These are phyloP conservation scores for Artibeus lituratus DNA, from an alignment of 2,797 vertebrate species.

Conservation along the genomic window DNA sequence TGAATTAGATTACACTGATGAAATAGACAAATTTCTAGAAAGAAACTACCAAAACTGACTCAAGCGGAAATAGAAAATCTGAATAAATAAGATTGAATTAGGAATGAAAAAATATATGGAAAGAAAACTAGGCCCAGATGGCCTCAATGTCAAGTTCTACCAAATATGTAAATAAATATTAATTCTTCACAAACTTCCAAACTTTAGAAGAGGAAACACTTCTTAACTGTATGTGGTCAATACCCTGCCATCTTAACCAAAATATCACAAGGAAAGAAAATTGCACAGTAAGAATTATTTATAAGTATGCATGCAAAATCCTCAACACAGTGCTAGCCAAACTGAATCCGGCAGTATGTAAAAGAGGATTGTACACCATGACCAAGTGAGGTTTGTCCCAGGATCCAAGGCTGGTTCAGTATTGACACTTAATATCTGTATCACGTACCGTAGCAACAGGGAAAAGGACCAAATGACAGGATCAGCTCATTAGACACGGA, in stretches of 20 bases:
- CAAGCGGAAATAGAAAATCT: not conserved
- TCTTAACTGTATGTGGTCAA: not conserved
- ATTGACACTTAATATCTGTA: not conserved
- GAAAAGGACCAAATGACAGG: not conserved
- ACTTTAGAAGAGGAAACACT: not conserved
- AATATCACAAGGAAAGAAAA: not conserved
- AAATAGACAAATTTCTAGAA: not conserved
- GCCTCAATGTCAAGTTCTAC: not conserved
- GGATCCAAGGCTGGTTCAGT: not conserved
- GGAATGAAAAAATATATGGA: not conserved
- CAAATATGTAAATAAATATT: not conserved
- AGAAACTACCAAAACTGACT: not conserved
- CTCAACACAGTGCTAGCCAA: not conserved
- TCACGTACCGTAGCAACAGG: not conserved
- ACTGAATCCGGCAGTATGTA: not conserved
- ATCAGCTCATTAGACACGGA: not conserved
- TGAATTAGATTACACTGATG: not conserved
- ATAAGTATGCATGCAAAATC: not conserved
- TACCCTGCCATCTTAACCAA: not conserved
- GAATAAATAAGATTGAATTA: not conserved
- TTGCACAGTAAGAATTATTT: not conserved
- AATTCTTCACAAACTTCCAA: not conserved
- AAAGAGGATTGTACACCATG: not conserved
- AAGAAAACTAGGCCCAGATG: not conserved
- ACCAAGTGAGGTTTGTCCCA: not conserved